A percentile compares a stretch with the other conserved stretches of the same genome.
Conservation (phyloP, 2,113 vertebrate genomes). For the Burhinus oedicnemus region DNA sequence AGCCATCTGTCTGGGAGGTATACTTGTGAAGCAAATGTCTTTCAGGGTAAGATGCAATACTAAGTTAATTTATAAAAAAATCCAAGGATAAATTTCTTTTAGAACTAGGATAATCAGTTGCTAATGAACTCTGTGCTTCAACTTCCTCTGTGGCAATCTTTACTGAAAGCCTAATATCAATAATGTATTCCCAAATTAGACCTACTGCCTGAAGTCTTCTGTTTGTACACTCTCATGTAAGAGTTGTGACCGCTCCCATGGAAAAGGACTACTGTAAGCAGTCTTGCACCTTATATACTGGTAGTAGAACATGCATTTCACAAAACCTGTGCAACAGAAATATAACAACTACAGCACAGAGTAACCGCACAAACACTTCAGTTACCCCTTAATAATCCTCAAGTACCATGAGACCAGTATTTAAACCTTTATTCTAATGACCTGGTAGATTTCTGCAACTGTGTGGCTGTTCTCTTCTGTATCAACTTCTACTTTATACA, state of each 20-base stretch:
- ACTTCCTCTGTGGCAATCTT: not conserved
- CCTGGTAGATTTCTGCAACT: not conserved
- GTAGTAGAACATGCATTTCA: not conserved
- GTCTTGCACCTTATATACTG: not conserved
- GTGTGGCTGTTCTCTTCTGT: not conserved
- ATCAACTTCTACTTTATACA: not conserved
- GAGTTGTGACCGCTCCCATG: not conserved
- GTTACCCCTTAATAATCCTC: not conserved
- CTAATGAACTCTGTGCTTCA: not conserved
- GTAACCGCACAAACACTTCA: not conserved
- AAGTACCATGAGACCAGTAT: not conserved
- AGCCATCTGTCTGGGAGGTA: not conserved
- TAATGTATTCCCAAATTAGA: not conserved
- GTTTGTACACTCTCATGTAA: not conserved
- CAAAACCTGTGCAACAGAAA: not conserved
- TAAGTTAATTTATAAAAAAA: not conserved
- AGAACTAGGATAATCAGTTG: not conserved
- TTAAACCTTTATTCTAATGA: not conserved
- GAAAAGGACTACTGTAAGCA: not conserved
- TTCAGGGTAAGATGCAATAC: not conserved
- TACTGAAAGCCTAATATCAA: not conserved
- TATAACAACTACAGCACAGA: not conserved
- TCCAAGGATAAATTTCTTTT: not conserved
- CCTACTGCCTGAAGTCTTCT: not conserved
- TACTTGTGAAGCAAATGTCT: not conserved